Evolutionary conservation across 2,888 invertebrate species (phyloP).

Genomic region (Euplexia lucipara): DNA sequence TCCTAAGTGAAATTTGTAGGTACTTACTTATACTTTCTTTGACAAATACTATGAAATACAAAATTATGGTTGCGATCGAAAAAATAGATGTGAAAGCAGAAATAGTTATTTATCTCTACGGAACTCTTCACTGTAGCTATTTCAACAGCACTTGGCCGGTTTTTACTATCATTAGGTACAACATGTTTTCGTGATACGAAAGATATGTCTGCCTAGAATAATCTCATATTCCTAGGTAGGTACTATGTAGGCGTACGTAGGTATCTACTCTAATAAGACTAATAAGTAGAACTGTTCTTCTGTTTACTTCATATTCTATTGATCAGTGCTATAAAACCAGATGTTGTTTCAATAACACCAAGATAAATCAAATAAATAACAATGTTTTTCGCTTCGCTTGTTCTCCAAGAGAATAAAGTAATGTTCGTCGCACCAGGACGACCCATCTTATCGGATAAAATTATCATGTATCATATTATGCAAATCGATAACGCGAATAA

Average conservation of each 20-base stretch:
- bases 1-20: too few relatives aligned
- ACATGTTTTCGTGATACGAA: not conserved
- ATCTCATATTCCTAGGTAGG: not conserved
- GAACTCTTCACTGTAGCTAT: too few relatives aligned
- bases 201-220: conserved; percentile 5
- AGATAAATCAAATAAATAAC: conserved; percentile 21
- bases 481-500: conserved; percentile 47
- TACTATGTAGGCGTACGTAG: too few relatives aligned
- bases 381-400: conserved; percentile 6
- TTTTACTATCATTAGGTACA: not conserved
- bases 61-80: too few relatives aligned
- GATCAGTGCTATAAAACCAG: not conserved
- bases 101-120: too few relatives aligned
- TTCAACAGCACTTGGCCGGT: too few relatives aligned
- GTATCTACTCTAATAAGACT: too few relatives aligned
- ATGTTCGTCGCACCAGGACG: conserved; percentile 27
- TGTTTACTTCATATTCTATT: not conserved
- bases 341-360: conserved; percentile 3
- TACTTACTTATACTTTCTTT: too few relatives aligned
- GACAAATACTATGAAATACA: too few relatives aligned
- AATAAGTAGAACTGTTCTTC: too few relatives aligned
- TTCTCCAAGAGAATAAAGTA: conserved; percentile 20
- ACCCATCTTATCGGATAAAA: conserved; percentile 45
- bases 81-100: too few relatives aligned
- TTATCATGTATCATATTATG: conserved; percentile 31